phyloP scores from a whole-genome alignment of 2,888 invertebrate genomes.

The Drosophila kanekoi region DNA sequence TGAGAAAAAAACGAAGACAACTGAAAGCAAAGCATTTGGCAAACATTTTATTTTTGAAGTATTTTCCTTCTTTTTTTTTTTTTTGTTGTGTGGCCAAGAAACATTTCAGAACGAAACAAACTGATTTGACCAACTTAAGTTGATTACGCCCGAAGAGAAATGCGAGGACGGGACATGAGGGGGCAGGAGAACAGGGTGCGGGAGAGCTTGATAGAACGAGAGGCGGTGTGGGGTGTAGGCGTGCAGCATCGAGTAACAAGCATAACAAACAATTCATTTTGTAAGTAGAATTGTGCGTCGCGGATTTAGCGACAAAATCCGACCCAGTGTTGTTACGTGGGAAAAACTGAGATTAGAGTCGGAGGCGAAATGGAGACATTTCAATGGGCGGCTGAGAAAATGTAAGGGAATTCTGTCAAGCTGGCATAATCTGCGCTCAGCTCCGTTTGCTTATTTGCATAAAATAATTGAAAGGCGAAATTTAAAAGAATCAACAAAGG shows the following conservation, averaged over 20 bases:
- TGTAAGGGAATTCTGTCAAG: constrained; percentile 67
- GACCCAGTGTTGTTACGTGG: constrained; percentile 10
- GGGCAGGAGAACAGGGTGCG: neutral
- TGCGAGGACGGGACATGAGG: constrained; percentile 8
- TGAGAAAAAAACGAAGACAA: constrained; percentile 14
- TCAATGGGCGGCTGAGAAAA: constrained; percentile 17
- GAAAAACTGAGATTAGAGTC: constrained; percentile 20
- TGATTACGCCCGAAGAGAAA: constrained; percentile 60
- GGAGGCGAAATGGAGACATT: constrained; percentile 17
- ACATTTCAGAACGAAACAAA: constrained; percentile 62
- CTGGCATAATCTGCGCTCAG: constrained; percentile 76
- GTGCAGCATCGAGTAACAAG: constrained; percentile 43
- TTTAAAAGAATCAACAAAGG: constrained; percentile 76
- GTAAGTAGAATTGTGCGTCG: constrained; percentile 57
- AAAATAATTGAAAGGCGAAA: constrained; percentile 80
- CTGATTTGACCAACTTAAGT: constrained; percentile 79
- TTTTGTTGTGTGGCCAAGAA: constrained; percentile 10
- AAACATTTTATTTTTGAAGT: constrained; percentile 34
- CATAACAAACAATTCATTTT: constrained; percentile 75
- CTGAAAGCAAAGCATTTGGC: constrained; percentile 33
- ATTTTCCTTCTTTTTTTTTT: constrained; percentile 7
- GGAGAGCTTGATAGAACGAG: neutral
- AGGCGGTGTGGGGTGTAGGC: neutral
- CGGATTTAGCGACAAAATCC: constrained; percentile 59
- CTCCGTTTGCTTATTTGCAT: constrained; percentile 76